These are phyloP conservation scores for Diadema setosum DNA, from an alignment of 35 echinoderm and acorn worm genomes.

Conservation along the genomic window DNA sequence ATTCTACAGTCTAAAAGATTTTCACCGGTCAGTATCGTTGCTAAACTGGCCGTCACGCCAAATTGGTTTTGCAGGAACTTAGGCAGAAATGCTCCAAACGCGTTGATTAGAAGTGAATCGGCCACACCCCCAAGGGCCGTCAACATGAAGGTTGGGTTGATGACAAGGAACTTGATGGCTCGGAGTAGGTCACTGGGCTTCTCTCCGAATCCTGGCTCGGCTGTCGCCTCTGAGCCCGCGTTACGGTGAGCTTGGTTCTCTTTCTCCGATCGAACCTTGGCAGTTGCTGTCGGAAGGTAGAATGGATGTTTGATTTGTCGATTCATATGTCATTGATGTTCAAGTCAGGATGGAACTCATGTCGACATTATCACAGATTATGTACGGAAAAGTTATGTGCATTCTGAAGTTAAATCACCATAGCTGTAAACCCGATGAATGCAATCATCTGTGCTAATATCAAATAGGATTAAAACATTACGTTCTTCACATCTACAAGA, in stretches of 20 bases:
- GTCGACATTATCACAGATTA: neutral
- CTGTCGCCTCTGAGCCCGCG: neutral
- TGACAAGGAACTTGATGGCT: neutral
- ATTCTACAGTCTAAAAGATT: neutral
- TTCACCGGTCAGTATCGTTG: constrained; percentile 5
- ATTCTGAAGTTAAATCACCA: neutral
- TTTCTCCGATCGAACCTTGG: neutral
- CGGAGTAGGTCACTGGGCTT: neutral
- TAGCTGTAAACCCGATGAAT: neutral
- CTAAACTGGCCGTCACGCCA: neutral
- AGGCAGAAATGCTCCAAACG: neutral
- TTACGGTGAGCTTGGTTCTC: neutral
- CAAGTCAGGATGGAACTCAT: neutral
- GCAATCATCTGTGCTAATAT: neutral
- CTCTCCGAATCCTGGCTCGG: neutral
- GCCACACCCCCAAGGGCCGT: neutral
- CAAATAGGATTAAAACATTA: neutral
- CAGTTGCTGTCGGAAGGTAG: neutral
- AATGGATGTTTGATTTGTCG: no score
- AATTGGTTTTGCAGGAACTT: constrained; percentile 22
- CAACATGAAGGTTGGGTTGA: neutral
- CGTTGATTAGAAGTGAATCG: neutral
- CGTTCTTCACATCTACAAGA: no score
- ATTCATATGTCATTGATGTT: no score
- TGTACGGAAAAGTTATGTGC: neutral